Conservation (phyloP, 2,797 vertebrate genomes). For the Platyrinchus mystaceus region DNA sequence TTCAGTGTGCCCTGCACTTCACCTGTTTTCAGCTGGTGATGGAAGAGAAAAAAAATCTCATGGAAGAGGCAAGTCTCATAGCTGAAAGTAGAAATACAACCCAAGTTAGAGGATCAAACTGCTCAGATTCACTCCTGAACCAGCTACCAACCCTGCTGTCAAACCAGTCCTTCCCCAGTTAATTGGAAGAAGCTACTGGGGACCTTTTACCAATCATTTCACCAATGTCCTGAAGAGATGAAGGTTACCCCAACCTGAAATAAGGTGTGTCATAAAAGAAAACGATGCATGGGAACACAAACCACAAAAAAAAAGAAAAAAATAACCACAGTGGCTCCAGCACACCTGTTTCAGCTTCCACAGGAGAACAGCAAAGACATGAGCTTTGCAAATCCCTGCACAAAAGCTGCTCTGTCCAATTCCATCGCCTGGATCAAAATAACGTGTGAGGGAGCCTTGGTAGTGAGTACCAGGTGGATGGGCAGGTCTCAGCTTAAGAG, state of each 20-base stretch:
- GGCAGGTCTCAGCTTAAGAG: slow-evolving; percentile 7
- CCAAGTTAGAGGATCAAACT: neutral
- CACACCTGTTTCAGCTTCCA: slow-evolving; percentile 39
- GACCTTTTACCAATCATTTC: neutral
- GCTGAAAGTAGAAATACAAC: neutral
- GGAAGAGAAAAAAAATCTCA: neutral
- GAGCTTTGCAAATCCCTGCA: slow-evolving; percentile 18
- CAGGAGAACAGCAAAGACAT: neutral
- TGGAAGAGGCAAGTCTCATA: neutral
- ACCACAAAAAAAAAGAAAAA: neutral
- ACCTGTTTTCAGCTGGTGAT: neutral
- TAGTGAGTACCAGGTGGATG: neutral
- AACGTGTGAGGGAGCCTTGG: neutral
- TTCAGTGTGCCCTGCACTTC: neutral
- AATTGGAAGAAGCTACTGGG: neutral
- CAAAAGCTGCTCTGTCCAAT: slow-evolving; percentile 46
- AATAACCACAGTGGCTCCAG: neutral
- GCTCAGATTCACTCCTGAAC: neutral
- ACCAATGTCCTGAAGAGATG: neutral
- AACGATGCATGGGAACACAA: neutral
- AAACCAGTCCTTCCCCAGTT: neutral
- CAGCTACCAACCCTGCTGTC: neutral
- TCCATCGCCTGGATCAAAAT: slow-evolving; percentile 39
- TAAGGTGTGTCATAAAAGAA: neutral
- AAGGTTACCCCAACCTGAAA: neutral